phyloP scores from a whole-genome alignment of 2,113 vertebrate species.

The Callithrix jacchus region DNA sequence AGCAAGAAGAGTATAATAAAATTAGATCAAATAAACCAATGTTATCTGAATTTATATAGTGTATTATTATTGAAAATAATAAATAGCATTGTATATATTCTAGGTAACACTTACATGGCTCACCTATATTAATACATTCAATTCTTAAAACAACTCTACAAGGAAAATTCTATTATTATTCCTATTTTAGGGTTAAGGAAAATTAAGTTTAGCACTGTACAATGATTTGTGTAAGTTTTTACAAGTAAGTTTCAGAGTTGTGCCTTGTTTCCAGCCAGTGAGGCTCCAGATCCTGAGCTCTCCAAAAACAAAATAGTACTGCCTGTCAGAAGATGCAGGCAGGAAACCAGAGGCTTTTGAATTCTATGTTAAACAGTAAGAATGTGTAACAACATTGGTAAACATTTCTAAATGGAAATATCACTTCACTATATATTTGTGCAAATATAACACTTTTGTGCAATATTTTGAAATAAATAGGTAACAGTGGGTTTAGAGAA shows the following conservation, averaged over 20 bases:
- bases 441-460: background rate
- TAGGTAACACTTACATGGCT: background rate
- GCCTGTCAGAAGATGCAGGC: background rate
- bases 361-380: background rate
- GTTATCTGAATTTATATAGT: background rate
- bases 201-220: background rate
- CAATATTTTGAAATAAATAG: background rate
- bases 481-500: background rate
- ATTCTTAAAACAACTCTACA: background rate
- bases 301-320: too few relatives aligned
- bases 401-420: background rate
- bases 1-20: background rate
- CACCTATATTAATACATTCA: background rate
- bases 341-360: background rate
- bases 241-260: background rate
- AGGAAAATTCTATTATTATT: background rate
- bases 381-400: background rate
- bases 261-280: rapidly evolving
- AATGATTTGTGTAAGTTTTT: background rate
- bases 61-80: background rate
- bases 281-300: background rate
- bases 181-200: background rate
- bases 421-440: background rate
- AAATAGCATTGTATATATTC: background rate
- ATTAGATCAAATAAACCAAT: background rate